Conservation (phyloP, 2,113 vertebrate genomes). For the Catharus fuscescens region DNA sequence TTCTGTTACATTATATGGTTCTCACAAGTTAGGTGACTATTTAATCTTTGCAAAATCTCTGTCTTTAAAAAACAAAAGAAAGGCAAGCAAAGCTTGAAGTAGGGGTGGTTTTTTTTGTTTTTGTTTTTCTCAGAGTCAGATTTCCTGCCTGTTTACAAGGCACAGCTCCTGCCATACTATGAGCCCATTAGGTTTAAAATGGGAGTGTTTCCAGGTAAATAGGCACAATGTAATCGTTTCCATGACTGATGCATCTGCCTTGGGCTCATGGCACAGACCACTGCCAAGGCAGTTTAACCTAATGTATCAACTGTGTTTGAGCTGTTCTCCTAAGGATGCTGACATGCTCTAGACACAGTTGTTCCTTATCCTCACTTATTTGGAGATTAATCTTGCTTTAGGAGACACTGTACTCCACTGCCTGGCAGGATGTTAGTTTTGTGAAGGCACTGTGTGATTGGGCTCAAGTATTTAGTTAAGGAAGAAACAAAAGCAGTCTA, state of each 20-base stretch:
- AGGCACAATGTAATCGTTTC: neutral
- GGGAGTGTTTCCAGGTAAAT: neutral
- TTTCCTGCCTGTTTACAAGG: neutral
- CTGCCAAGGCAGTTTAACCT: neutral
- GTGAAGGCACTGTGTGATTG: neutral
- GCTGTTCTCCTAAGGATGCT: neutral
- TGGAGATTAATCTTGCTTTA: conserved; percentile 16
- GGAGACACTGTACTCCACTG: neutral
- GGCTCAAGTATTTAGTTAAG: neutral
- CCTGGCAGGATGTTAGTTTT: neutral
- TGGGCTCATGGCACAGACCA: neutral
- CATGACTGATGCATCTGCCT: neutral
- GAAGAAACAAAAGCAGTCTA: neutral
- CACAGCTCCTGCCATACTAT: neutral
- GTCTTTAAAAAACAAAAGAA: neutral
- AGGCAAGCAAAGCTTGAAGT: neutral
- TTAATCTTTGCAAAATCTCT: neutral
- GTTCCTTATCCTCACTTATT: neutral
- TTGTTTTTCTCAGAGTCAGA: neutral
- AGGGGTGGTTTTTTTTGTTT: neutral
- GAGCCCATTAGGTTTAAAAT: neutral
- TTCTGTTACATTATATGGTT: neutral
- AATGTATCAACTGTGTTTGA: neutral
- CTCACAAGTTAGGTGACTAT: neutral
- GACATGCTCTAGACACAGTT: neutral